Evolutionary conservation across 2,113 vertebrate genomes (phyloP), one percentile per base, ranked within the genome.

Genomic region (Geothlypis trichas): DNA sequence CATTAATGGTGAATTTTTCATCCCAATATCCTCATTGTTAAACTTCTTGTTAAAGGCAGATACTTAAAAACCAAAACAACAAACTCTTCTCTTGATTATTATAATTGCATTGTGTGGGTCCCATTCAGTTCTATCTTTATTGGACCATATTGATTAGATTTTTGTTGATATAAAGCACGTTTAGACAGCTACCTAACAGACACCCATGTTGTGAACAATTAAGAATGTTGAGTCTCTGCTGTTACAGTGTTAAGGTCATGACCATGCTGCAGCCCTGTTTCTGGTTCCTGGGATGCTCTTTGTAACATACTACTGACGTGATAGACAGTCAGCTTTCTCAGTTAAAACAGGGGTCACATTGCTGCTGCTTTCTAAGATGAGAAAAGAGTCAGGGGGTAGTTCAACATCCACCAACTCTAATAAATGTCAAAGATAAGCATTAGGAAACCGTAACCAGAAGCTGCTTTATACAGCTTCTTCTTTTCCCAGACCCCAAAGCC

Each of bases 401-500:
- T 35, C 33, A 37, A 9, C 27, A n/a, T 28, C 15, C 5, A 65
- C 15, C 31, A 68, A 9, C 54, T 75, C n/a, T 14, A 63, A 78
- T 31, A 58, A 33, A 16, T 24, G 62, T n/a, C 67, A 75, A 87
- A 78, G 26, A 44, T 13, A 77, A 67, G 4, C 10, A 12, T 59
- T 46, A 72, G 58, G 73, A 88, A 95, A 84, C 23, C 0, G 4
- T 51, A 94, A 58, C 13, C 23, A 71, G 33, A 51, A 71, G 31
- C 54, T 93, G 10, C 15, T 82, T 61, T 10, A 23, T 39, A 49
- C 28, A 83, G 16, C 71, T 95, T 51, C 84, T 63, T 86, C 89
- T 96, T 96, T 93, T 87, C 81, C 63, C 63, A 91, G 58, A 31
- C 46, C 20, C 28, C 35, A 74, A 42, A 39, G 11, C 28, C 61